phyloP scores from a whole-genome alignment of 2,888 invertebrate species.

The Megalurothrips usitatus region DNA sequence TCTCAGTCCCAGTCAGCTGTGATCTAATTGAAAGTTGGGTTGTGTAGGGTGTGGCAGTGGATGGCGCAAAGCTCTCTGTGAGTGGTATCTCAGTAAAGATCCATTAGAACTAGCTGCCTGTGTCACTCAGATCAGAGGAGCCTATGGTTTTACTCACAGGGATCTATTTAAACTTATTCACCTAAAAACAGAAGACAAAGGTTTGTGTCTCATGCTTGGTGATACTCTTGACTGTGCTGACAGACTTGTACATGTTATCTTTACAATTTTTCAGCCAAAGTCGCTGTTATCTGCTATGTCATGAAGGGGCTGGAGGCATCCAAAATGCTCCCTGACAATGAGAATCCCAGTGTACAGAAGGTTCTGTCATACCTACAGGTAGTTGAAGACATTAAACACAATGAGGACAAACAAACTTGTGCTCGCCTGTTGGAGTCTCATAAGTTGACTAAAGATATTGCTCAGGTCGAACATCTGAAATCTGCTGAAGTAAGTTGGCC shows the following conservation, averaged over 20 bases:
- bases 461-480: not conserved
- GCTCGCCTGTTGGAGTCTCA: not conserved
- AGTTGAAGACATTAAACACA: constrained; percentile 43
- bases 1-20: not conserved
- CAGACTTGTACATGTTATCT: not conserved
- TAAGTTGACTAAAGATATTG: not conserved
- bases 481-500: not conserved
- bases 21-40: not conserved
- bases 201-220: constrained; percentile 40
- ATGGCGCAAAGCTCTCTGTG: constrained; percentile 57
- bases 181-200: constrained; percentile 50
- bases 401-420: constrained; percentile 31
- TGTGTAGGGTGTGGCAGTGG: constrained; percentile 45
- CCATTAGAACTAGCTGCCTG: constrained; percentile 60
- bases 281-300: constrained; percentile 41
- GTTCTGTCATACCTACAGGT: constrained; percentile 42
- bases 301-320: constrained; percentile 53
- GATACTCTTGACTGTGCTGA: constrained; percentile 25
- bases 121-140: constrained; percentile 57
- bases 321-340: constrained; percentile 45
- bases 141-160: constrained; percentile 67
- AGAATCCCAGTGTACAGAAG: constrained; percentile 46
- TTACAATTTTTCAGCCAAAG: constrained; percentile 39
- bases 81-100: constrained; percentile 61
- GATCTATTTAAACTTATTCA: constrained; percentile 64